A percentile compares a stretch with the other conserved stretches of the same genome.
These are phyloP conservation scores for Megaceryle torquata DNA, from an alignment of 2,113 vertebrate genomes.

Conservation along the genomic window DNA sequence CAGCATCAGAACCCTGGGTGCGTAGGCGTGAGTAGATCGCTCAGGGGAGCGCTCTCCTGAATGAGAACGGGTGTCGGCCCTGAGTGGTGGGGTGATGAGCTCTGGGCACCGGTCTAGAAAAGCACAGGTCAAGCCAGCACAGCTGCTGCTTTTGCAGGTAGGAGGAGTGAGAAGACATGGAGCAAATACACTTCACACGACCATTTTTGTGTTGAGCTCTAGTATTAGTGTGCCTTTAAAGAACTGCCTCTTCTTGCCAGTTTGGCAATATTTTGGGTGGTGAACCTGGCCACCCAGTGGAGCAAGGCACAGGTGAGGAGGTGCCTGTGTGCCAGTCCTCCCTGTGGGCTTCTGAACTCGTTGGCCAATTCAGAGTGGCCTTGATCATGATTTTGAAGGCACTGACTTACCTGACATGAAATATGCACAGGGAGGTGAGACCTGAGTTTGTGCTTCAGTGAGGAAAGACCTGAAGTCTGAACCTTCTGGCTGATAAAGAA, in stretches of 20 bases:
- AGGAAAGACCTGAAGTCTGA: neutral
- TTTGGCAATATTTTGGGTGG: neutral
- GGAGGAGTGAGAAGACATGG: neutral
- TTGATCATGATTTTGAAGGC: neutral
- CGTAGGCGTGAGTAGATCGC: too few species aligned
- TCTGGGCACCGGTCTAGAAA: neutral
- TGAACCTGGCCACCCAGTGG: neutral
- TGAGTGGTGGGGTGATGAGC: too few species aligned
- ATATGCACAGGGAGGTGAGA: neutral
- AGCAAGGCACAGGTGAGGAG: neutral
- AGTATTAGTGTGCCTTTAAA: neutral
- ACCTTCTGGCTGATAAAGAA: neutral
- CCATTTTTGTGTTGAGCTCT: neutral
- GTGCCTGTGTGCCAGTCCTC: neutral
- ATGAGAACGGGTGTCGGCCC: neutral
- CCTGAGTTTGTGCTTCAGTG: neutral
- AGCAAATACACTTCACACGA: neutral
- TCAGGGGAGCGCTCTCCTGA: accelerated
- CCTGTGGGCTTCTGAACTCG: accelerated
- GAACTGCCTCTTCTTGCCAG: neutral
- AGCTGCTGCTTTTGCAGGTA: too few species aligned
- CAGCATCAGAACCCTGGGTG: too few species aligned
- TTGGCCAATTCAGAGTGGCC: neutral
- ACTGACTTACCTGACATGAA: neutral
- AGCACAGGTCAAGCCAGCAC: neutral